phyloP scores from a whole-genome alignment of 1,140 invertebrate species.

The Scaptomyza montana region DNA sequence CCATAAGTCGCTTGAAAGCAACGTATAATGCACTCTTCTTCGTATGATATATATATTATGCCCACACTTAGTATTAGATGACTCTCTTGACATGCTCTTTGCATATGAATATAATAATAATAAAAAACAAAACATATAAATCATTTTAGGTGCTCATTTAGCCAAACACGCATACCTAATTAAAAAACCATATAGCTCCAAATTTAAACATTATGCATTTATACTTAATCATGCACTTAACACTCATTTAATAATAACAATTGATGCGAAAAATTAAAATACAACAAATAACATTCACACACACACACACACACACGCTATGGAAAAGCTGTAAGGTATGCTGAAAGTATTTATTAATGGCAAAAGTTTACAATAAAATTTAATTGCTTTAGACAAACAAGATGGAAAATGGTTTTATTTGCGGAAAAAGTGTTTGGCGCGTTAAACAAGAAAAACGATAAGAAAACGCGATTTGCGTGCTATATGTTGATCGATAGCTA shows the following conservation, averaged over 20 bases:
- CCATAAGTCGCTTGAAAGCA: conserved; percentile 26
- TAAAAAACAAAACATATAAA: conserved; percentile 39
- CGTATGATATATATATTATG: conserved; percentile 46
- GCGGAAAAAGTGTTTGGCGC: no score
- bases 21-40: conserved; percentile 40
- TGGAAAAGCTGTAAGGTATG: conserved; percentile 54
- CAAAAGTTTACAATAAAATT: conserved; percentile 74
- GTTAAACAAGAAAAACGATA: conserved; percentile 6
- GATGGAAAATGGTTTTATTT: conserved; percentile 19
- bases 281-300: conserved; percentile 30
- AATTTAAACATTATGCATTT: conserved; percentile 43
- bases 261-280: conserved; percentile 31
- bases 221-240: conserved; percentile 46
- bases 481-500: background rate
- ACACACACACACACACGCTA: conserved; percentile 12
- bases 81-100: conserved; percentile 59
- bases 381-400: conserved; percentile 68
- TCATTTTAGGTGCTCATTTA: conserved; percentile 62
- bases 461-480: background rate
- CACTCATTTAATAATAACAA: conserved; percentile 40
- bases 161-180: conserved; percentile 48
- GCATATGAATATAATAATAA: conserved; percentile 48
- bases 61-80: conserved; percentile 54
- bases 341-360: conserved; percentile 62
- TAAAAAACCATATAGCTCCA: conserved; percentile 41